Evolutionary conservation across 2,113 vertebrate genomes (phyloP).

Genomic region (Scytalopus superciliaris): DNA sequence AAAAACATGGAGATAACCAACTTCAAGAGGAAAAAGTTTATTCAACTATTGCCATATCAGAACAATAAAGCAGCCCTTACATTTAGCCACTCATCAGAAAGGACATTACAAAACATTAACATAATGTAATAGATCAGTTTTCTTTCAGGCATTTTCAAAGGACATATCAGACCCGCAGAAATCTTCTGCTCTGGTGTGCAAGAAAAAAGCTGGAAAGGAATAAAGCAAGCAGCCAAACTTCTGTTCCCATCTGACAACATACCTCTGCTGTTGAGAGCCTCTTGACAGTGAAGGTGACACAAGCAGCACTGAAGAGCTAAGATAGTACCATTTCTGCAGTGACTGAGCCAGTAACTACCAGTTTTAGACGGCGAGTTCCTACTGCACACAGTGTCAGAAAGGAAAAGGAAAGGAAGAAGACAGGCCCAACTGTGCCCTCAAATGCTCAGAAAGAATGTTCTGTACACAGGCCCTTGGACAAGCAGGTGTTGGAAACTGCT

Average conservation of each 20-base stretch:
- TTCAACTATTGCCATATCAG: slow-evolving; percentile 72
- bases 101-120: slow-evolving; percentile 77
- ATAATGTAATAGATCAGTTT: slow-evolving; percentile 72
- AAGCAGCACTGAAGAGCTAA: slow-evolving; percentile 20
- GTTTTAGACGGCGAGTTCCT: slow-evolving; percentile 7
- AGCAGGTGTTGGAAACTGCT: slow-evolving; percentile 55
- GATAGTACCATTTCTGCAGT: slow-evolving; percentile 15
- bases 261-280: slow-evolving; percentile 29
- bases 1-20: slow-evolving; percentile 74
- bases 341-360: slow-evolving; percentile 14
- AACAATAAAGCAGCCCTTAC: slow-evolving; percentile 77
- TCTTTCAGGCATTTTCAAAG: slow-evolving; percentile 78
- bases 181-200: slow-evolving; percentile 57
- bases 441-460: slow-evolving; percentile 74
- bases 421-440: slow-evolving; percentile 68
- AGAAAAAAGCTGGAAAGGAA: slow-evolving; percentile 56
- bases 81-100: slow-evolving; percentile 62
- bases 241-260: slow-evolving; percentile 25
- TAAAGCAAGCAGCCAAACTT: slow-evolving; percentile 54
- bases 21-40: slow-evolving; percentile 70
- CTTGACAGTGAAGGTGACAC: slow-evolving; percentile 36
- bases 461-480: slow-evolving; percentile 25
- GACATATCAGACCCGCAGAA: slow-evolving; percentile 63
- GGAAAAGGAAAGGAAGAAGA: not conserved
- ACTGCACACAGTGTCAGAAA: not conserved